phyloP scores from a whole-genome alignment of 2,888 invertebrate genomes.

The Pyrochroa serraticornis region DNA sequence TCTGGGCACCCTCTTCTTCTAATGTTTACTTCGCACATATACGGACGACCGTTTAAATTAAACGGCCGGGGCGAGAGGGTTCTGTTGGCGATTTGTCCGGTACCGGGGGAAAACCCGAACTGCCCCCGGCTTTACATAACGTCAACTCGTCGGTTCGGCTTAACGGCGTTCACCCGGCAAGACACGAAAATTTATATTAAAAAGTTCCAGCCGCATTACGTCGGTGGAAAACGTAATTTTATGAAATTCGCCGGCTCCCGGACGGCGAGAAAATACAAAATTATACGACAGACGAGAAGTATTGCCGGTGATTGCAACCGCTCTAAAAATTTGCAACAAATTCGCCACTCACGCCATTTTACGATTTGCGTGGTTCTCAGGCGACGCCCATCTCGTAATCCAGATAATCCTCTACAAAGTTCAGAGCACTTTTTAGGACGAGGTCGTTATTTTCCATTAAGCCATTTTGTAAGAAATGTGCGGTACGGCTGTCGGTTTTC shows the following conservation, averaged over 20 bases:
- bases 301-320: no score
- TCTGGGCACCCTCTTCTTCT: slow-evolving; percentile 10
- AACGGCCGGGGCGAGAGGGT: slow-evolving; percentile 25
- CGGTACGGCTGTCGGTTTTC: no score
- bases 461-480: no score
- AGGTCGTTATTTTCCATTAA: no score
- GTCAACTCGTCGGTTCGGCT: slow-evolving; percentile 6
- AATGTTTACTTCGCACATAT: slow-evolving; percentile 17
- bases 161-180: slow-evolving; percentile 9
- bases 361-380: no score
- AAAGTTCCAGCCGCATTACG: slow-evolving; percentile 10
- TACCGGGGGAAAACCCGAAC: slow-evolving; percentile 32
- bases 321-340: slow-evolving; percentile 6
- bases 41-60: slow-evolving; percentile 20
- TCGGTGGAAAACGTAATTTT: slow-evolving; percentile 15
- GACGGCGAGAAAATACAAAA: slow-evolving; percentile 11
- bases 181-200: slow-evolving; percentile 19
- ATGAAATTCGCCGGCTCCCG: slow-evolving; percentile 7
- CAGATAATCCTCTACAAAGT: no score
- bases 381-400: no score
- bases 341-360: no score
- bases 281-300: slow-evolving; percentile 2
- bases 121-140: slow-evolving; percentile 8
- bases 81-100: slow-evolving; percentile 37
- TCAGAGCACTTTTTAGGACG: no score